phyloP scores from a whole-genome alignment of 2,797 vertebrate genomes.

The Acanthurus leucopareius region DNA sequence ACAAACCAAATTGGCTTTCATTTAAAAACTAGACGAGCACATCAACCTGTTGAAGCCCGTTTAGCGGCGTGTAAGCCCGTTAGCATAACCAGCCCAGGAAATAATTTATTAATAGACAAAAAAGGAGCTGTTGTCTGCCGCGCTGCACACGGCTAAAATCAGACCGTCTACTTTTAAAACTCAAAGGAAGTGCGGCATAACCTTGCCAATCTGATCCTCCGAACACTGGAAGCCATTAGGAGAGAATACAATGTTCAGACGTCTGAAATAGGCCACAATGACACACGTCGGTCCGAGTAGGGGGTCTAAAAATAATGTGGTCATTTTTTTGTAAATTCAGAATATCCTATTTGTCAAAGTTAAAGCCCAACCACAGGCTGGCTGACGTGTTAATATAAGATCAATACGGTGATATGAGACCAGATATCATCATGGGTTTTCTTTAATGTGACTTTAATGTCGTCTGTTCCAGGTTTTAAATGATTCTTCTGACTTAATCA shows the following conservation, averaged over 20 bases:
- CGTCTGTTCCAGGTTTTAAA: too few species aligned
- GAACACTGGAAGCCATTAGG: conserved; percentile 25
- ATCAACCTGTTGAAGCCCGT: not conserved
- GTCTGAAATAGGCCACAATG: conserved; percentile 33
- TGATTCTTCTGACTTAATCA: too few species aligned
- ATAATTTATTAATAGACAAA: conserved; percentile 9
- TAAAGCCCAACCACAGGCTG: too few species aligned
- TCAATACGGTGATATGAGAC: too few species aligned
- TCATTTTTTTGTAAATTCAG: not conserved
- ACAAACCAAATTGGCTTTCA: conserved; percentile 4
- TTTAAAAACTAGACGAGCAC: not conserved
- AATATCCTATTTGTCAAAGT: not conserved
- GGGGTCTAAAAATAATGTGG: conserved; percentile 14
- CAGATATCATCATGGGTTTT: too few species aligned
- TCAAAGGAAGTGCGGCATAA: conserved; percentile 12
- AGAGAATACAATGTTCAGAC: conserved; percentile 24
- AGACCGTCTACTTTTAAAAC: conserved; percentile 20
- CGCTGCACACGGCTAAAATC: conserved; percentile 2
- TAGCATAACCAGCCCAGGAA: conserved; percentile 1
- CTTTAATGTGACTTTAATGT: too few species aligned
- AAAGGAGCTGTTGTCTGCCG: not conserved
- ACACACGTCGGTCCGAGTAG: not conserved
- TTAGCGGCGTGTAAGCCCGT: not conserved
- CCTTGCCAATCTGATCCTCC: conserved; percentile 9
- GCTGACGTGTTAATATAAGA: too few species aligned